Evolutionary conservation across 2,888 invertebrate genomes (phyloP).

Genomic region (Synergus itoensis): DNA sequence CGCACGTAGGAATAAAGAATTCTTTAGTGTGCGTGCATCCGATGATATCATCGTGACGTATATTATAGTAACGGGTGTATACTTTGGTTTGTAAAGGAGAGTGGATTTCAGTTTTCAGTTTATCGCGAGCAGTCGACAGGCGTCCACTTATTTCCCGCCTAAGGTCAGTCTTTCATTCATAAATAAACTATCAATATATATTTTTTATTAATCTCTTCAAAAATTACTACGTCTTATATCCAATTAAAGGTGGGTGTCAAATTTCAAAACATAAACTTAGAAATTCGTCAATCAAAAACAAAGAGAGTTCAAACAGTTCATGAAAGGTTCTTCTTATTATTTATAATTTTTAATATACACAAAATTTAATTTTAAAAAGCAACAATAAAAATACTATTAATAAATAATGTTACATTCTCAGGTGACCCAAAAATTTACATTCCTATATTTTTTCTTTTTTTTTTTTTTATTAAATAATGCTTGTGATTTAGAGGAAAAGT

Average conservation of each 20-base stretch:
- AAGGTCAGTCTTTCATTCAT: constrained; percentile 44
- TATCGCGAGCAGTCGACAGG: constrained; percentile 61
- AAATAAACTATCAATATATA: not conserved
- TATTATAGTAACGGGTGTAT: constrained; percentile 45
- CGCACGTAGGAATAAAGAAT: constrained; percentile 16
- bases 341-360: not conserved
- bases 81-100: constrained; percentile 16
- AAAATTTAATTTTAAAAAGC: not conserved
- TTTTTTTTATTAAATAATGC: not conserved
- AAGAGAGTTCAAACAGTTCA: not conserved
- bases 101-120: constrained; percentile 64
- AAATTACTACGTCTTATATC: not conserved
- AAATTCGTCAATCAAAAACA: not conserved
- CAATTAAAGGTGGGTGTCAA: not conserved
- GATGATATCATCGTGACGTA: constrained; percentile 74
- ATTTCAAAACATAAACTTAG: not conserved
- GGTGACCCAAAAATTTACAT: not conserved
- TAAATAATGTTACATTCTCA: not conserved
- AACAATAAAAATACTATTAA: not conserved
- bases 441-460: not conserved
- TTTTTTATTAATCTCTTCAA: not conserved
- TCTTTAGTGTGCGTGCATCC: constrained; percentile 48
- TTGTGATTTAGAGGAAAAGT: not conserved
- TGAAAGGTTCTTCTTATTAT: not conserved
- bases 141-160: constrained; percentile 35